Evolutionary conservation across 64 coral and sea anemone genomes (phyloP).

Genomic region (Astreopora myriophthalma): DNA sequence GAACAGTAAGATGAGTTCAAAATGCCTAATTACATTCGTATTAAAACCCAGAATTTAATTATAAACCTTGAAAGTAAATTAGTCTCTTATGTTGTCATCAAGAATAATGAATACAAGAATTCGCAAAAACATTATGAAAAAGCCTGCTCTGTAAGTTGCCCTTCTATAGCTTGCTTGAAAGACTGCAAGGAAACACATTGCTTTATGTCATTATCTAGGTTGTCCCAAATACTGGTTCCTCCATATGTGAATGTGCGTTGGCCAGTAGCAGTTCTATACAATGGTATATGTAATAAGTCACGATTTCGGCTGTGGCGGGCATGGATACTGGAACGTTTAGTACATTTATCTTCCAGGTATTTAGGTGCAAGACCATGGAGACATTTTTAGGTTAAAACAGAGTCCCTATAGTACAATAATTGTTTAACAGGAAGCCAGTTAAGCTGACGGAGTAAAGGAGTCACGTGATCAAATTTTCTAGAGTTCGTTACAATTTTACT

Average conservation of each 20-base stretch:
- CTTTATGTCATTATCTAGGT: slow-evolving; percentile 41
- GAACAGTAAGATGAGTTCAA: too few species aligned
- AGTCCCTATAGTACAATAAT: slow-evolving; percentile 40
- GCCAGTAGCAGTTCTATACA: slow-evolving; percentile 16
- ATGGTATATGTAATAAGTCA: slow-evolving; percentile 11
- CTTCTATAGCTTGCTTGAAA: slow-evolving; percentile 42
- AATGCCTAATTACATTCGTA: too few species aligned
- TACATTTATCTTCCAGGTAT: slow-evolving; percentile 6
- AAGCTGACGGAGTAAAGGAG: slow-evolving; percentile 14
- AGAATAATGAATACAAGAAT: background rate
- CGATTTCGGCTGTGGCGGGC: slow-evolving; percentile 25
- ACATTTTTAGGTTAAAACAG: slow-evolving; percentile 36
- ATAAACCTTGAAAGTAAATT: too few species aligned
- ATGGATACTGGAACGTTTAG: slow-evolving; percentile 45
- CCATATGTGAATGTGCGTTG: background rate
- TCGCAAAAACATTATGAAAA: slow-evolving; percentile 23
- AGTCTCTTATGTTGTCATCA: too few species aligned
- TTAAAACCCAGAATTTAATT: too few species aligned
- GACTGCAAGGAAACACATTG: slow-evolving; percentile 15
- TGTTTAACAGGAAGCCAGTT: slow-evolving; percentile 70
- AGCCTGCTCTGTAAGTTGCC: slow-evolving; percentile 34
- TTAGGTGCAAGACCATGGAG: slow-evolving; percentile 34
- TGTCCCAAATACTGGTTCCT: slow-evolving; percentile 18
- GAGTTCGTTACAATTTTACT: slow-evolving; percentile 48
- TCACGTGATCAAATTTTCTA: slow-evolving; percentile 66